Percentiles rank a stretch among this genome's conserved stretches.
These are phyloP conservation scores for Andrena cerasifolii DNA, from an alignment of 1,140 invertebrate species.

Conservation along the genomic window DNA sequence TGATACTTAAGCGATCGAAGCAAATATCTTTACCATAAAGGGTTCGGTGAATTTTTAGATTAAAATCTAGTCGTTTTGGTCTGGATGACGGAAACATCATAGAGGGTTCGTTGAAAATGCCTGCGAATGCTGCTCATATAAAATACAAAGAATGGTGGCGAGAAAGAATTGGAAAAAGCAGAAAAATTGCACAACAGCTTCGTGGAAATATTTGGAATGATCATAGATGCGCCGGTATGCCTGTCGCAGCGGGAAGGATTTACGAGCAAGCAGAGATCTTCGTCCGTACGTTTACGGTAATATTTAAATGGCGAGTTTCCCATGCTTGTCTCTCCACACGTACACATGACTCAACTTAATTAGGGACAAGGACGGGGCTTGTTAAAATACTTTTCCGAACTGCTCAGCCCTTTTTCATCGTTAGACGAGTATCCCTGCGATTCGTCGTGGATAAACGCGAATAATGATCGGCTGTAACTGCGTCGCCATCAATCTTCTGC, in stretches of 20 bases:
- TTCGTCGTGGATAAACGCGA: background rate
- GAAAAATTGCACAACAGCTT: background rate
- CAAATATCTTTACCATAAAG: too few species aligned
- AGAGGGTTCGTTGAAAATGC: too few species aligned
- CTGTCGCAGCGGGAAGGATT: background rate
- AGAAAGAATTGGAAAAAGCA: too few species aligned
- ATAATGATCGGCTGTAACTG: background rate
- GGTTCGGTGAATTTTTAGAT: too few species aligned
- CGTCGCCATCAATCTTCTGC: conserved; percentile 4
- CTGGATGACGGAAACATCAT: too few species aligned
- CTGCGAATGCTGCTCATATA: too few species aligned
- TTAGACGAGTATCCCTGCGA: conserved; percentile 23
- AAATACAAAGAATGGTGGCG: too few species aligned
- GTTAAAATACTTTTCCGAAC: conserved; percentile 46
- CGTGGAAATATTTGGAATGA: background rate
- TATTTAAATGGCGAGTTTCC: conserved; percentile 37
- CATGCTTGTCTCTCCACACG: conserved; percentile 12
- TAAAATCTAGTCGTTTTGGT: too few species aligned
- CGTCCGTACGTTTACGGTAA: conserved; percentile 3
- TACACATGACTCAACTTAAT: conserved; percentile 30
- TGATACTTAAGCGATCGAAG: too few species aligned
- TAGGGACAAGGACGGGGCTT: conserved; percentile 37
- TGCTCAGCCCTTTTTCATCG: conserved; percentile 7
- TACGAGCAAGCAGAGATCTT: background rate
- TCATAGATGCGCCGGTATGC: background rate